phyloP scores from a whole-genome alignment of 2,797 vertebrate genomes.

The Phaenicophaeus curvirostris region DNA sequence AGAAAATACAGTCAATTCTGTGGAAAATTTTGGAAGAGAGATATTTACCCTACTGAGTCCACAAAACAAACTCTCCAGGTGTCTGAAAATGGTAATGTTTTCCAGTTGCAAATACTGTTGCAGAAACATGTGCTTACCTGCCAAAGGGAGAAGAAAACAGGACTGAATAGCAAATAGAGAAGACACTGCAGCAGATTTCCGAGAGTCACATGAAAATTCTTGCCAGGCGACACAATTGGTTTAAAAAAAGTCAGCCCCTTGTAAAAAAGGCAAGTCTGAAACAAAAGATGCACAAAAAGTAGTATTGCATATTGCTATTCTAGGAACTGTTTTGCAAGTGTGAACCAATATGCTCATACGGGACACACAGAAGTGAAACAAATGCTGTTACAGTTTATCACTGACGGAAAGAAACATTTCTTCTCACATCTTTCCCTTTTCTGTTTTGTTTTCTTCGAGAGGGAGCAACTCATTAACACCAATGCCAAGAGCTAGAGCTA shows the following conservation, averaged over 20 bases:
- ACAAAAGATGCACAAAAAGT: constrained; percentile 6
- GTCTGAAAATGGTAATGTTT: background rate
- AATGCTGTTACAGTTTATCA: background rate
- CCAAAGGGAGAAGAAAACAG: constrained; percentile 9
- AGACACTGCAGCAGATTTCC: background rate
- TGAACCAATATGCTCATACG: background rate
- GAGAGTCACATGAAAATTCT: constrained; percentile 6
- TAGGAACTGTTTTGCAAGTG: background rate
- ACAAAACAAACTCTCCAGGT: background rate
- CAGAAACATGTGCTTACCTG: constrained; percentile 57
- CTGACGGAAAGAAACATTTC: background rate
- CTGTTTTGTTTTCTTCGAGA: background rate
- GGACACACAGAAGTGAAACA: background rate
- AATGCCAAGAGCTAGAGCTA: background rate
- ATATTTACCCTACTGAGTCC: background rate
- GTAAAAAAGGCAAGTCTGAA: constrained; percentile 49
- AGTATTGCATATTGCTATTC: background rate
- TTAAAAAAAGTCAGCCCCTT: background rate
- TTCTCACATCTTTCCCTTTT: background rate
- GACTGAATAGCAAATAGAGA: background rate
- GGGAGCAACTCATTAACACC: background rate
- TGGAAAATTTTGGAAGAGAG: background rate
- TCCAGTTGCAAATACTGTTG: background rate
- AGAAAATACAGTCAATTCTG: background rate
- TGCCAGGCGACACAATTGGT: background rate